Base-by-base conservation (phyloP, 2,888 invertebrate species). In the Polyommatus iphigenia region DNA sequence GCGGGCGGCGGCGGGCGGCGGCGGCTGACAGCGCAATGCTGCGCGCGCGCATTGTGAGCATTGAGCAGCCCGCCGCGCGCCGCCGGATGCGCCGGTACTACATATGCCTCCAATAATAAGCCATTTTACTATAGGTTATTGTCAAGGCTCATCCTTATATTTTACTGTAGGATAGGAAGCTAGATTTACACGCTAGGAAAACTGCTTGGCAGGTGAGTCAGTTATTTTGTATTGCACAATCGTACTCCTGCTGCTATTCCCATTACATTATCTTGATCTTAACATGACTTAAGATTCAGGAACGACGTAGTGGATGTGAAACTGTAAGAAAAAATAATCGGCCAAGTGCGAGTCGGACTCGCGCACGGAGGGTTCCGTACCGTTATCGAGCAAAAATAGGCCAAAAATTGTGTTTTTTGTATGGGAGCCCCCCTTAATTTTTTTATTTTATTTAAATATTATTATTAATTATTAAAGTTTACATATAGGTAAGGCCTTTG, bases 21-120 rank as follows among this genome's bases (percentile, higher is more conserved):
- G 85, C 85, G 87, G 87, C 89, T 90, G 93, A 92, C 92, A 92
- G 89, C 87, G 89, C 90, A 91, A 89, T 90, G 90, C 89, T 81
- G 83, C 83, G 84, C 82, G 81, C 81, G 80, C 83, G 80, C 84
- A 90, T 91, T 92, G 91, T 91, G 81, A 83, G 85, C 87, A 91
- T 91, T 90, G 89, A 91, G 85, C 87, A 89, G 91, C 89, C 89
- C 82, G 81, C 81, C 79, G 78, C 78, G 89, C 82, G 81, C 81
- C 79, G 78, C 78, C 80, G 81, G 81, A 81, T 81, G 81, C 80
- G 75, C 50, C 15, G 15, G 36, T 18, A 2, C 54, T 18, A 54
- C 15, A 46, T 24, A 29, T 67, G 24, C 8, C 67, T 77, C 24
- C 13, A 57, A 67, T 67, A 50, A 46, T 67, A 50, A 46, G 78